Evolutionary conservation across 2,113 vertebrate genomes (phyloP).

Genomic region (Lanius ludovicianus): DNA sequence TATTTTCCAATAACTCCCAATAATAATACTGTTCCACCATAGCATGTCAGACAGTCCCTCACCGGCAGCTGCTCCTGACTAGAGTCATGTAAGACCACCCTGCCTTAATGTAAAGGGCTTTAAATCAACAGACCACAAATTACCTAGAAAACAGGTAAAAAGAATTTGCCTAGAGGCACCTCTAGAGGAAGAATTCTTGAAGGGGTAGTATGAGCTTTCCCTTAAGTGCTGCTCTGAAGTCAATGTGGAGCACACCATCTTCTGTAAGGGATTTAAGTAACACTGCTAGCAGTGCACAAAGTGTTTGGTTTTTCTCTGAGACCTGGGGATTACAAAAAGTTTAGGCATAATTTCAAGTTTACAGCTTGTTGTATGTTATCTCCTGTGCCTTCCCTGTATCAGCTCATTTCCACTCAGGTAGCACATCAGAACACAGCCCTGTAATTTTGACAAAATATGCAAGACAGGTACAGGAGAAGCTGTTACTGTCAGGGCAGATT

Average conservation of each 20-base stretch:
- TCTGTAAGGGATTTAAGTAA: not conserved
- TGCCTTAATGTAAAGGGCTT: not conserved
- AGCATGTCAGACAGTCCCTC: not conserved
- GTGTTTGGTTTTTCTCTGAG: not conserved
- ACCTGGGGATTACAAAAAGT: not conserved
- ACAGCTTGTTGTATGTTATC: not conserved
- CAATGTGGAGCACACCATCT: not conserved
- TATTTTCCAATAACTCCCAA: not conserved
- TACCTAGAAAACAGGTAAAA: not conserved
- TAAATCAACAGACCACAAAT: not conserved
- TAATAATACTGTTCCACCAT: not conserved
- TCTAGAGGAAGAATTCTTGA: not conserved
- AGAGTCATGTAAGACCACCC: not conserved
- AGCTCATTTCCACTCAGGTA: not conserved
- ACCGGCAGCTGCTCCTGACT: not conserved
- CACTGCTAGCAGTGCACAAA: not conserved
- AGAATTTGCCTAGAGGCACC: not conserved
- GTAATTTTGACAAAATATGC: not conserved
- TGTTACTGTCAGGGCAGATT: not conserved
- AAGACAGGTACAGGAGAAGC: not conserved
- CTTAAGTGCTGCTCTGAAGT: not conserved
- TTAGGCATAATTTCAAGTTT: not conserved
- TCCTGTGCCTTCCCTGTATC: not conserved
- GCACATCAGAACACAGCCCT: not conserved
- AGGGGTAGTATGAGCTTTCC: not conserved